These are phyloP conservation scores for Sycophila sp. DNA, from an alignment of 1,140 invertebrate genomes.

Conservation along the genomic window DNA sequence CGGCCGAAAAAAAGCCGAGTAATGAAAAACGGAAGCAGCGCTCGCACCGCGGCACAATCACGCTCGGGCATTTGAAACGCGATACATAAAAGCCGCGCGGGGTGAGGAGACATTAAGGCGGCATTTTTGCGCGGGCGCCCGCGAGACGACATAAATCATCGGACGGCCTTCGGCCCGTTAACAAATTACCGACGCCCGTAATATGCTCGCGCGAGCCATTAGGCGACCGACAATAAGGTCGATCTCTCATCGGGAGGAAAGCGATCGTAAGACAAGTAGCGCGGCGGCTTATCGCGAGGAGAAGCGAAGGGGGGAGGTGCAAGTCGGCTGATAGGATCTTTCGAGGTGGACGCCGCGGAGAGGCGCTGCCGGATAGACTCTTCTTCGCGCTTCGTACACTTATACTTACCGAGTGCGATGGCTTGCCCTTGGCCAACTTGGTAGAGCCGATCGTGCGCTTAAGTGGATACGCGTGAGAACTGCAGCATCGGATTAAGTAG, in stretches of 20 bases:
- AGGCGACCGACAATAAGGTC: conserved; percentile 32
- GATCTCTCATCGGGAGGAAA: conserved; percentile 29
- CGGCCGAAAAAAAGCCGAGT: not conserved
- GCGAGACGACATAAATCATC: conserved; percentile 9
- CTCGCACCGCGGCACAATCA: not conserved
- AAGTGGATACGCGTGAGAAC: no score
- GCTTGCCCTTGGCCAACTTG: no score
- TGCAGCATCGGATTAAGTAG: no score
- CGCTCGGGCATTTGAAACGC: conserved; percentile 10
- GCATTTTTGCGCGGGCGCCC: not conserved
- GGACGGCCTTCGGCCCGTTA: not conserved
- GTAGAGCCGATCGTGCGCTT: no score
- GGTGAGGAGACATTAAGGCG: not conserved
- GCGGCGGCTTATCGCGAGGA: not conserved
- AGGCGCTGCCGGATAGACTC: not conserved
- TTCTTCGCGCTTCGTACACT: no score
- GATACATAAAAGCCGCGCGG: not conserved
- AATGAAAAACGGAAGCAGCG: not conserved
- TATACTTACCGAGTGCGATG: no score
- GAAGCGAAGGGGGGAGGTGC: not conserved
- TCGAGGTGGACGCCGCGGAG: not conserved
- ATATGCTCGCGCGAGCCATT: conserved; percentile 15
- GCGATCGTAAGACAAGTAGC: conserved; percentile 39
- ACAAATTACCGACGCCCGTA: conserved; percentile 30
- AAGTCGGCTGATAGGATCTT: conserved; percentile 6